Base-by-base conservation (phyloP, 1,140 invertebrate species). In the Euura saliciscinereae region DNA sequence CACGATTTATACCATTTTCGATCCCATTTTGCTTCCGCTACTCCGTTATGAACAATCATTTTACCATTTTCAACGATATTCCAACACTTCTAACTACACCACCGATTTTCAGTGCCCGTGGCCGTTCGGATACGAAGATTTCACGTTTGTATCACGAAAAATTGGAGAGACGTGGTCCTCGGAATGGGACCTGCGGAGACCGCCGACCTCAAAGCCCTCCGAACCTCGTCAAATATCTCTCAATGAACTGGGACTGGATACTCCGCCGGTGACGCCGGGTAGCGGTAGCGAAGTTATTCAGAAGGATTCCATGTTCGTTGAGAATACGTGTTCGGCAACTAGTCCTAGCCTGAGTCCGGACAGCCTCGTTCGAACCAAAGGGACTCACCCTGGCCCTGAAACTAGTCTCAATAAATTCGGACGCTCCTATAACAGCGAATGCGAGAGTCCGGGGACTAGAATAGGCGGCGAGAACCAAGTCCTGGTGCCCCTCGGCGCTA, bases 221-320 rank as follows among this genome's bases (percentile, higher is more conserved):
- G 71, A 45, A 43, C 66, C 66, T 43, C 51, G 72, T 68, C 8
- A 46, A 67, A 68, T 71, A 46, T 72, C 45, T 11, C 59, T 72
- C 69, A 59, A 59, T 59, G 76, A 80, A 44, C 70, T 82, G 6
- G 70, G 75, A 44, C 43, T 78, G 2, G 79, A 82, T 51, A 82
- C 79, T 43, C 80, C 80, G 10, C 79, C 80, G 3, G 77, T 78
- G 45, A 79, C 80, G 13, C 79, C 80, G 28, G 73, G 71, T 7
- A 71, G 45, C 3, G 73, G 71, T 10, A 69, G 44, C 5, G 76
- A 79, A 5, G 42, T 44, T 2, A 51, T 44, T 13, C 67, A 13
- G 0, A 76, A 77, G 64, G 76, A 76, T 6, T 43, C 42, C 1
- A 4, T 59, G 5, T 71, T 46, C 44, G 43, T 43, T 43, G 71